Conservation (phyloP, 2,113 vertebrate genomes). For the Callaeas wilsoni region DNA sequence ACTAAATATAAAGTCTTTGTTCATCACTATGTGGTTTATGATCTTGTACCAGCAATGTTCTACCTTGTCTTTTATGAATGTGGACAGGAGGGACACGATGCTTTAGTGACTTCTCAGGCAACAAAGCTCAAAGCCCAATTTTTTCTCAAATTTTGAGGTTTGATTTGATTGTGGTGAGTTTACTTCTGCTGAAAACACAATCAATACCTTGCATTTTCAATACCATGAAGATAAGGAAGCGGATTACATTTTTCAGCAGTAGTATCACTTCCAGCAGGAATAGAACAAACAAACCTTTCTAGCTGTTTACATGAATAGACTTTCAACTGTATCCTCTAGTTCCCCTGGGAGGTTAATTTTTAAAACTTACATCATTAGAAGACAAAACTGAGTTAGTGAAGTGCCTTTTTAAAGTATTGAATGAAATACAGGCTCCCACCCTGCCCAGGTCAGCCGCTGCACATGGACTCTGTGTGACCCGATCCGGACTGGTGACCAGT, state of each 20-base stretch:
- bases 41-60: neutral
- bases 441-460: neutral
- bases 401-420: neutral
- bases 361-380: neutral
- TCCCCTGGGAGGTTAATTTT: conserved; percentile 25
- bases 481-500: neutral
- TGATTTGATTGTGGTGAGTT: neutral
- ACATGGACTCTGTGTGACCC: neutral
- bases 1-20: neutral
- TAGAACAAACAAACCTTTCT: neutral
- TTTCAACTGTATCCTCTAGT: neutral
- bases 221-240: neutral
- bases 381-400: neutral
- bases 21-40: neutral
- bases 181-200: neutral
- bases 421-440: neutral
- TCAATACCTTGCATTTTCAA: neutral
- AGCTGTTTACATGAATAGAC: neutral
- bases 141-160: neutral
- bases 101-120: neutral
- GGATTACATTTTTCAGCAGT: neutral
- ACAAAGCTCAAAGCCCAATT: neutral
- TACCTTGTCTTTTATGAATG: neutral
- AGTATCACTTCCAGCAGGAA: neutral
- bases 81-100: neutral